phyloP scores from a whole-genome alignment of 2,113 vertebrate genomes.

The Pipra filicauda region DNA sequence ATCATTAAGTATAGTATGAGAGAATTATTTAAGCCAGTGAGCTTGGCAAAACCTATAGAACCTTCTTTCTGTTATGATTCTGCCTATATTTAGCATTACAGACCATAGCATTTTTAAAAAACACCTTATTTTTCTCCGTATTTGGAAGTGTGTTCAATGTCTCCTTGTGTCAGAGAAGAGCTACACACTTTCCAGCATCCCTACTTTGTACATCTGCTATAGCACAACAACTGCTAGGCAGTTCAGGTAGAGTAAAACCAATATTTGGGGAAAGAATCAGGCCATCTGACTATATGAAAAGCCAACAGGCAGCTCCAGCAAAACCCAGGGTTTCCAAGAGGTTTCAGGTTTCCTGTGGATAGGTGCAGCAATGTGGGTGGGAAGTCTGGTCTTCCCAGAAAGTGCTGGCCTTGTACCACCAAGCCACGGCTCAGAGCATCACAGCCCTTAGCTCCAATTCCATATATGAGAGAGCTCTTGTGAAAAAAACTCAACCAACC shows the following conservation, averaged over 20 bases:
- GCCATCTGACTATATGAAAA: background rate
- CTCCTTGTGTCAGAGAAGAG: background rate
- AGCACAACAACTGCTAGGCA: background rate
- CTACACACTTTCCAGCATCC: background rate
- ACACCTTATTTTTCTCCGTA: background rate
- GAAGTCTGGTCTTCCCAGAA: background rate
- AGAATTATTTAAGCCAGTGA: background rate
- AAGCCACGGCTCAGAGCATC: background rate
- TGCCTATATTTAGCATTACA: conserved; percentile 1
- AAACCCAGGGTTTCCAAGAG: background rate
- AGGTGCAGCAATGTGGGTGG: background rate
- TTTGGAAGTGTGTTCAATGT: background rate
- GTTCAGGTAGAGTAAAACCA: background rate
- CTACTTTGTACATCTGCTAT: background rate
- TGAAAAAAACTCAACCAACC: background rate
- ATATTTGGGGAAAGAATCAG: background rate
- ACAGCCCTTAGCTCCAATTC: background rate
- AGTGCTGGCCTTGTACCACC: fast-evolving
- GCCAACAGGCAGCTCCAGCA: background rate
- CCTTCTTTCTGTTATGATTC: background rate
- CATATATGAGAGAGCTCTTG: background rate
- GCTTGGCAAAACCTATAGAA: background rate
- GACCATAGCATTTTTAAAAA: background rate
- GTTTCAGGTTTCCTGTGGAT: background rate
- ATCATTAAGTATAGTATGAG: conserved; percentile 8